Evolutionary conservation across 2,797 vertebrate genomes (phyloP).

Genomic region (Nannoperca obscura): DNA sequence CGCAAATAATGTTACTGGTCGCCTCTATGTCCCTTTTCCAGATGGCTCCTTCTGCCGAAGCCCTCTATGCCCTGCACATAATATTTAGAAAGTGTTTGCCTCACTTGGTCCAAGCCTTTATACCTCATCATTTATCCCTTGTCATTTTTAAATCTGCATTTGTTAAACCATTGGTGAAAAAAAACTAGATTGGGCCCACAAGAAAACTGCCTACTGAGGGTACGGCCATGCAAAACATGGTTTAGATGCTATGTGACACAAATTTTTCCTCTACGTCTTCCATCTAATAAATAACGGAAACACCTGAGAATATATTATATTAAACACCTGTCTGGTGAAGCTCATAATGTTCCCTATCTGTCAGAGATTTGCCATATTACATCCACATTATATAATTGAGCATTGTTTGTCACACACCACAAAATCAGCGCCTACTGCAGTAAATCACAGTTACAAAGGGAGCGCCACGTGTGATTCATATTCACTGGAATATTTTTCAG

Average conservation of each 20-base stretch:
- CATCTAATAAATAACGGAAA: not conserved
- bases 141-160: not conserved
- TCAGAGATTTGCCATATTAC: slow-evolving; percentile 11
- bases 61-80: not conserved
- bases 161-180: not conserved
- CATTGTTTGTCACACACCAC: slow-evolving; percentile 29
- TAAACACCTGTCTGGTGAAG: not conserved
- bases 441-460: slow-evolving; percentile 32
- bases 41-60: not conserved
- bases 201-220: not conserved
- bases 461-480: slow-evolving; percentile 33
- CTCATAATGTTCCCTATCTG: slow-evolving; percentile 15
- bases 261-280: not conserved
- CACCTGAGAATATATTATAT: not conserved
- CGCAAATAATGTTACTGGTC: too few species aligned
- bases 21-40: not conserved
- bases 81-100: too few species aligned
- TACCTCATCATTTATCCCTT: not conserved
- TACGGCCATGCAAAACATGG: not conserved
- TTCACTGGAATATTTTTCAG: slow-evolving; percentile 40
- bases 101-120: not conserved
- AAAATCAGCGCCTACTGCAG: slow-evolving; percentile 13
- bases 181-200: not conserved
- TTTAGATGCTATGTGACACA: slow-evolving; percentile 2
- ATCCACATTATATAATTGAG: slow-evolving; percentile 39